Percentiles rank a stretch among this genome's conserved stretches.
These are phyloP conservation scores for Ormyrus rosae DNA, from an alignment of 2,888 invertebrate species.

Conservation along the genomic window DNA sequence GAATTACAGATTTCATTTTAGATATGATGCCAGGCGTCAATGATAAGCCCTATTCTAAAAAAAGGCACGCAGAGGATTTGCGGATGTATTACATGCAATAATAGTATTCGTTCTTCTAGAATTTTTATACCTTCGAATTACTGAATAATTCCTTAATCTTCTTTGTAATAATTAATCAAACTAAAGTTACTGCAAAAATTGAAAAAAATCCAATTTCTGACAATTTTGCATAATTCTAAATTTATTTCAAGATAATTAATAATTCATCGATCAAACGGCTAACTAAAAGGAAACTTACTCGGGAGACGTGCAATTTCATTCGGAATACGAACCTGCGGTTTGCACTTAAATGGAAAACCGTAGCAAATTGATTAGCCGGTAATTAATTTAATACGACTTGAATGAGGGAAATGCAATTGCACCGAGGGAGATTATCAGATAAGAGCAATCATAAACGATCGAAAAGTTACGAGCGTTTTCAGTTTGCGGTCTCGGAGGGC, in stretches of 20 bases:
- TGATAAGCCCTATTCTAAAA: conserved; percentile 10
- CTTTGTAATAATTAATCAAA: too few species aligned
- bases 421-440: conserved; percentile 26
- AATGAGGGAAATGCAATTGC: conserved; percentile 20
- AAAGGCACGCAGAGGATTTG: too few species aligned
- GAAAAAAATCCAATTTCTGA: too few species aligned
- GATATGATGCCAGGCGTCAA: conserved; percentile 16
- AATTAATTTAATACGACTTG: conserved; percentile 38
- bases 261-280: too few species aligned
- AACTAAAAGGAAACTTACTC: too few species aligned
- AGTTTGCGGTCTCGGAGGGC: background rate
- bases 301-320: background rate
- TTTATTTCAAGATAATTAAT: too few species aligned
- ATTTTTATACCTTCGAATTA: too few species aligned
- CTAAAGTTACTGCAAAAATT: too few species aligned
- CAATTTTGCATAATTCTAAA: too few species aligned
- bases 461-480: conserved; percentile 20
- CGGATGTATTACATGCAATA: too few species aligned
- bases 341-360: conserved; percentile 18
- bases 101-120: too few species aligned
- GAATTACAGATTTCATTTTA: conserved; percentile 42
- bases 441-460: conserved; percentile 41
- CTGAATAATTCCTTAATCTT: too few species aligned
- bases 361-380: conserved; percentile 30
- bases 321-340: background rate